Evolutionary conservation across 2,888 invertebrate species (phyloP).

Genomic region (Drosophila imparisetae): DNA sequence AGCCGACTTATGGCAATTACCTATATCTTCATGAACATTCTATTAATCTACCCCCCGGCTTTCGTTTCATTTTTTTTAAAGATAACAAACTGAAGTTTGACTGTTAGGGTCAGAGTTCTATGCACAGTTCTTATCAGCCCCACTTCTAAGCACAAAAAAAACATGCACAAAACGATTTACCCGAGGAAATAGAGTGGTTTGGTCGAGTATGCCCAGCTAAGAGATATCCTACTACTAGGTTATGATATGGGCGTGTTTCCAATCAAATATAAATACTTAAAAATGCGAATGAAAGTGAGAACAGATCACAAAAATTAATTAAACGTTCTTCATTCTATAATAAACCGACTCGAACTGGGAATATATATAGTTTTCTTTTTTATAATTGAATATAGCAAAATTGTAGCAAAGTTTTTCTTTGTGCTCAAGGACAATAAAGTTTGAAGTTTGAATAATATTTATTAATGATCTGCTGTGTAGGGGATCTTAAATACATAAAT

Average conservation of each 20-base stretch:
- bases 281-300: neutral
- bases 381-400: neutral
- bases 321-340: neutral
- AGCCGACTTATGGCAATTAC: neutral
- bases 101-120: conserved; percentile 46
- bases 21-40: conserved; percentile 6
- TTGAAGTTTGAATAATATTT: neutral
- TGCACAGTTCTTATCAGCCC: conserved; percentile 35
- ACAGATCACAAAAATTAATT: neutral
- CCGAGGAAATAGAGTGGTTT: neutral
- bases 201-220: neutral
- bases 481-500: neutral
- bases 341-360: neutral
- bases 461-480: neutral
- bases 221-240: neutral
- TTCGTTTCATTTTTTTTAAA: neutral
- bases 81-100: conserved; percentile 40
- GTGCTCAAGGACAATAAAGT: neutral
- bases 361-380: neutral
- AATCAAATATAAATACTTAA: neutral
- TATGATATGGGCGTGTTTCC: neutral
- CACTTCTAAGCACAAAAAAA: conserved; percentile 2
- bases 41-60: neutral
- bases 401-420: neutral
- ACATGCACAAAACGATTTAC: conserved; percentile 32